Percentiles rank a stretch among this genome's conserved stretches.
Evolutionary conservation across 2,888 invertebrate species (phyloP).

Genomic region (Ormia ochracea): DNA sequence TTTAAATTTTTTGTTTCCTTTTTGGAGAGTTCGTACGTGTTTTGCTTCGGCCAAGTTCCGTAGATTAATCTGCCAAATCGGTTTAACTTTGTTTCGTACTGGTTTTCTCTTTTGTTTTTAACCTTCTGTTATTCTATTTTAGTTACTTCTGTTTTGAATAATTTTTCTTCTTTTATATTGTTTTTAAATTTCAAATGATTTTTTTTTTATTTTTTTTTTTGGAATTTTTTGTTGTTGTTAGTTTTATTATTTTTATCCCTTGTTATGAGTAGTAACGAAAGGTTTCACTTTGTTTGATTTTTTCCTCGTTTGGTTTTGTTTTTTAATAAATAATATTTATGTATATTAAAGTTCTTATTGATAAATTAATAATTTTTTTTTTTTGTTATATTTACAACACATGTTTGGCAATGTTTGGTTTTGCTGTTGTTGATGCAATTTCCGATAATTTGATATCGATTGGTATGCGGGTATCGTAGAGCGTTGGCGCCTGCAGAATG

Average conservation of each 20-base stretch:
- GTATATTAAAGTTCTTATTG: slow-evolving; percentile 22
- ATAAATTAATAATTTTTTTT: slow-evolving; percentile 24
- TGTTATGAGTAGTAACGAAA: slow-evolving; percentile 62
- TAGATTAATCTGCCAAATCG: slow-evolving; percentile 23
- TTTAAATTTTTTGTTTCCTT: neutral
- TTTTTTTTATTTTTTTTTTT: neutral
- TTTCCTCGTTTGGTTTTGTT: slow-evolving; percentile 1
- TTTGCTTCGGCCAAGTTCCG: neutral
- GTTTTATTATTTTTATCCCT: slow-evolving; percentile 50
- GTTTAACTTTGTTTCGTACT: slow-evolving; percentile 11
- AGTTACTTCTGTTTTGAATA: neutral
- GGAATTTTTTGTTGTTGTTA: neutral
- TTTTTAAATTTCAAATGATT: neutral
- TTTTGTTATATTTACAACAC: slow-evolving; percentile 73
- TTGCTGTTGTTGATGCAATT: slow-evolving; percentile 92
- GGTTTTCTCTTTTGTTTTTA: slow-evolving; percentile 3
- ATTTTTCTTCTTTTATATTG: neutral
- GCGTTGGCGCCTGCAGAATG: slow-evolving; percentile 94
- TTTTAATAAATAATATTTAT: slow-evolving; percentile 22
- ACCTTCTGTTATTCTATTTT: slow-evolving; percentile 5
- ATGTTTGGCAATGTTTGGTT: slow-evolving; percentile 81
- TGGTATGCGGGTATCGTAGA: slow-evolving; percentile 93
- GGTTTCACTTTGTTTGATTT: slow-evolving; percentile 58
- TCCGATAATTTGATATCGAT: slow-evolving; percentile 92
- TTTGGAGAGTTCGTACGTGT: neutral